Evolutionary conservation across 2,113 vertebrate genomes (phyloP).

Genomic region (Heliornis fulica): DNA sequence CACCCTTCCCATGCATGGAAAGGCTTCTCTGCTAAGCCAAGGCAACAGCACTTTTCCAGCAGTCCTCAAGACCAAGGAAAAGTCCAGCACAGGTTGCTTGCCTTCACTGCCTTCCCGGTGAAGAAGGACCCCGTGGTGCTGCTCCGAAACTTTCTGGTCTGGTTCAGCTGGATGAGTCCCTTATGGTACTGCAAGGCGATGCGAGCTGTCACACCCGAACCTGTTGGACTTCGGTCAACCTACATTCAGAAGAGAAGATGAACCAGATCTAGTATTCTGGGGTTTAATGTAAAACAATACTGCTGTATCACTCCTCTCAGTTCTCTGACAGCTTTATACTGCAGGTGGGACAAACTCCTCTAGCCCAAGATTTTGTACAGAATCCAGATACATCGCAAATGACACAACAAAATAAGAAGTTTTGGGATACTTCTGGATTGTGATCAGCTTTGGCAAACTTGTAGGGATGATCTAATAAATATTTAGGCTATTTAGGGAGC

Average conservation of each 20-base stretch:
- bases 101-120: constrained; percentile 87
- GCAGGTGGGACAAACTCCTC: accelerated
- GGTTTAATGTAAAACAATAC: not conserved
- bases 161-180: constrained; percentile 83
- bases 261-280: not conserved
- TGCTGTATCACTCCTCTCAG: not conserved
- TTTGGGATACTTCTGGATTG: not conserved
- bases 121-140: constrained; percentile 86
- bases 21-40: not conserved
- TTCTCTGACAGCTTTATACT: not conserved
- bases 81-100: constrained; percentile 12
- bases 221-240: constrained; percentile 94
- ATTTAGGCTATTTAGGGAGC: not conserved
- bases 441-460: not conserved
- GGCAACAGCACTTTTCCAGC: not conserved
- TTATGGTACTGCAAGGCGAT: constrained; percentile 91
- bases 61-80: not conserved
- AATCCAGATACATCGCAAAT: not conserved
- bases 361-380: not conserved
- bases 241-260: constrained; percentile 26
- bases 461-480: not conserved
- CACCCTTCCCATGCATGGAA: not conserved
- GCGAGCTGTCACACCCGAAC: constrained; percentile 93
- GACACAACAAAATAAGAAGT: not conserved
- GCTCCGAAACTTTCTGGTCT: constrained; percentile 86